Conservation (phyloP, 2,888 invertebrate species). For the Scrobipalpa atriplicella region DNA sequence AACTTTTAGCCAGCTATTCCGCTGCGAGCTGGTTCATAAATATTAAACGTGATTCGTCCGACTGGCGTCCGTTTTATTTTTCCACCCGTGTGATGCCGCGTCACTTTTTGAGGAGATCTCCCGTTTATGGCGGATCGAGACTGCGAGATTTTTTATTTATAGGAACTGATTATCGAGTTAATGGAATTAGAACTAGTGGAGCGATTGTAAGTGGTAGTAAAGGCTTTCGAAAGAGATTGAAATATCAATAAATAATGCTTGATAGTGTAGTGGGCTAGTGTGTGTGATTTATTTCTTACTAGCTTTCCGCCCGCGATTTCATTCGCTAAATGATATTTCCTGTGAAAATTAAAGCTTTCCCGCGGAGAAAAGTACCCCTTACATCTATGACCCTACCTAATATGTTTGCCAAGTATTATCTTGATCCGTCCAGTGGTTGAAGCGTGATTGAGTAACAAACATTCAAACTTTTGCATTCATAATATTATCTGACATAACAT, state of each 20-base stretch:
- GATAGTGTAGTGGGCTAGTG: neutral
- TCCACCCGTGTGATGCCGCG: slow-evolving; percentile 45
- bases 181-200: slow-evolving; percentile 5
- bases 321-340: too few relatives aligned
- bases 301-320: too few relatives aligned
- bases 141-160: slow-evolving; percentile 5
- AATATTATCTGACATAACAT: too few relatives aligned
- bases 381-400: too few relatives aligned
- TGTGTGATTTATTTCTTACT: too few relatives aligned
- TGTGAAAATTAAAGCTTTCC: too few relatives aligned
- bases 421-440: too few relatives aligned
- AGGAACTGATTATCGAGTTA: slow-evolving; percentile 4
- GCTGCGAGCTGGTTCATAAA: slow-evolving; percentile 52
- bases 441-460: too few relatives aligned
- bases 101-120: slow-evolving; percentile 25
- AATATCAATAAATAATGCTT: neutral
- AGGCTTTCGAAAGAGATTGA: slow-evolving; percentile 1
- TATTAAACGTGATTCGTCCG: slow-evolving; percentile 58
- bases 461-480: too few relatives aligned
- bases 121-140: slow-evolving; percentile 1
- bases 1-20: slow-evolving; percentile 58
- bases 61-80: slow-evolving; percentile 51
- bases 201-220: neutral
- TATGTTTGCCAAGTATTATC: too few relatives aligned
- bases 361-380: too few relatives aligned